Evolutionary conservation across 2,888 invertebrate species (phyloP), one percentile per base, ranked within the genome.

Genomic region (Crematogaster levior): DNA sequence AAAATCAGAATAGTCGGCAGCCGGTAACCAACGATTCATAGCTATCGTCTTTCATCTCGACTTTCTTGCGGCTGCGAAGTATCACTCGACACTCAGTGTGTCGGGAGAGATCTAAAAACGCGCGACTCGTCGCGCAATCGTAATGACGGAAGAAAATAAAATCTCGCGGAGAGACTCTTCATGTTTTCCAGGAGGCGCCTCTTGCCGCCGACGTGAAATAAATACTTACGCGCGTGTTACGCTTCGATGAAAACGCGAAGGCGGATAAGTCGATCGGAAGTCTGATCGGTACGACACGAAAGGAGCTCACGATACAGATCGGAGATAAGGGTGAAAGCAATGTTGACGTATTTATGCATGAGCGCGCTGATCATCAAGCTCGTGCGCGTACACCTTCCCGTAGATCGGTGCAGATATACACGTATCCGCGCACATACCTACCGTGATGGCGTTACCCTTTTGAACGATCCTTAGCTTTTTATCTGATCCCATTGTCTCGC

Each of bases 331-430:
- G 46, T 53, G 65, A 86, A 73, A 89, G 82, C 85, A 86, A 88
- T 83, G 87, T 91, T 86, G 90, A 90, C 89, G 89, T 89, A 90
- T 90, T 91, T 91, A 90, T 90, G 86, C 89, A 86, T 84, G 89
- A 90, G 87, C 85, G 27, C 48, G 83, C 81, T 82, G 83, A 77
- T 89, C 86, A 85, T 87, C 87, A 87, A 85, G 84, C 85, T 84
- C 83, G 21, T 73, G 74, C 58, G 73, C 86, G 84, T 18, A 18
- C 83, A 85, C 83, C 85, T 86, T 83, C 80, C 84, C 86, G 63
- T 85, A 90, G 90, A 89, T 91, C 87, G 85, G 65, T 24, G 80
- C 74, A 79, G 91, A 91, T 91, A 91, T 85, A 81, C 84, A n/a
- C 73, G 61, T 70, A 72, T 46, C 73, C 46, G 27, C 40, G 56